Conservation (phyloP, 2,888 invertebrate species). For the Dione juno region DNA sequence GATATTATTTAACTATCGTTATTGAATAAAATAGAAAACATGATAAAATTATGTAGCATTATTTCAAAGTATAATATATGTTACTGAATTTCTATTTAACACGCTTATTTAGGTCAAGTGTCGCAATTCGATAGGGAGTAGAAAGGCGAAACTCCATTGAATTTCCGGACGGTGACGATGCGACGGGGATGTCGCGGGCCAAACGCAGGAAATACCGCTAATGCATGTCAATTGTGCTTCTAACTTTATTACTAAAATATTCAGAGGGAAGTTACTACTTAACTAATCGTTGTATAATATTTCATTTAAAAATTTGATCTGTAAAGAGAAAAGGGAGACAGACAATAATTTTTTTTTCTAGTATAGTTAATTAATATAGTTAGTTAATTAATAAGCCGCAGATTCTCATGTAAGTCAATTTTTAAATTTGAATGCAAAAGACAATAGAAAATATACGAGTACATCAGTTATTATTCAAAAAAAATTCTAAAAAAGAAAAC, state of each 20-base stretch:
- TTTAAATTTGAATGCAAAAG: no score
- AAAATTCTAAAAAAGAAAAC: no score
- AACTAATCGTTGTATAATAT: conserved; percentile 17
- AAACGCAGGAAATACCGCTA: conserved; percentile 76
- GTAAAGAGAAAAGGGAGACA: no score
- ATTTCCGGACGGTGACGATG: conserved; percentile 78
- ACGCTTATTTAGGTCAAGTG: conserved; percentile 51
- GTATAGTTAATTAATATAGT: no score
- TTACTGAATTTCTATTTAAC: conserved; percentile 37
- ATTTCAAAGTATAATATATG: background rate
- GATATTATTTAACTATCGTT: background rate
- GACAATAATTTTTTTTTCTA: no score
- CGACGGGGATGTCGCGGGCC: conserved; percentile 66
- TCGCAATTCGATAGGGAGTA: conserved; percentile 52
- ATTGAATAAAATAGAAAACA: background rate
- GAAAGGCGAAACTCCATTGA: conserved; percentile 70
- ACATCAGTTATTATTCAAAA: no score
- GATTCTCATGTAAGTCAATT: no score
- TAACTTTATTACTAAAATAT: conserved; percentile 52
- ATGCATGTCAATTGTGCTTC: conserved; percentile 80
- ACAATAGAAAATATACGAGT: no score
- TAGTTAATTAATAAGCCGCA: no score
- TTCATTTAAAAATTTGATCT: no score
- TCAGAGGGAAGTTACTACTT: conserved; percentile 30
- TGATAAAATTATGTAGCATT: background rate